Evolutionary conservation across 2,888 invertebrate genomes (phyloP), one percentile per base, ranked within the genome.

Genomic region (Philopedon plagiatum): DNA sequence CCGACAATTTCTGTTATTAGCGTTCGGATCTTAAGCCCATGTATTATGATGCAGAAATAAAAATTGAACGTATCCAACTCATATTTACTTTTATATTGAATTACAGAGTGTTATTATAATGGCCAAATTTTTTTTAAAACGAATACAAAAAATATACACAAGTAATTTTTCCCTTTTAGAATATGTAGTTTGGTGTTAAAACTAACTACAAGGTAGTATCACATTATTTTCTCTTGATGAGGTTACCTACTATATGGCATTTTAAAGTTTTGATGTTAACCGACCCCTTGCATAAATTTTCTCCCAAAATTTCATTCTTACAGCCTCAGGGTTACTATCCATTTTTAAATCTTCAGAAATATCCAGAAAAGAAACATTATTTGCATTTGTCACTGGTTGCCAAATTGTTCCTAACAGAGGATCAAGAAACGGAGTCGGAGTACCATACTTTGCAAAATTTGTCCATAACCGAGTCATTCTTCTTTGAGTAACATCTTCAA

Each of bases 281-380:
- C 0, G 18, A 2, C 75, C 75, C 9, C 37, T 64, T 7, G 75
- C 51, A 62, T 80, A 81, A 19, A 83, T 71, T 37, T 78, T 76
- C 13, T 82, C 79, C 84, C 84, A 84, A 75, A 84, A 83, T 26
- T 76, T 41, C 76, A 82, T 80, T 60, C 83, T 75, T 4, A 82
- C 79, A 4, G 71, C 62, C 57, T 82, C 79, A 1, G 82, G 79
- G 75, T 83, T 80, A 2, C 61, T 71, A 5, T 75, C 77, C n/a
- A 80, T 62, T 11, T 65, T 78, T 11, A 81, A 67, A 26, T 78
- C 75, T 49, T 79, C 71, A 18, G 78, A 80, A 54, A 85, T 82
- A 69, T 82, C 81, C 54, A 84, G 74, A 75, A 80, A 82, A 46
- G 76, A 68, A 7, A 79, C 65, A 9, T 80, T 75, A 32, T 78